phyloP scores from a whole-genome alignment of 1,140 invertebrate species.

The Drosophila yakuba region DNA sequence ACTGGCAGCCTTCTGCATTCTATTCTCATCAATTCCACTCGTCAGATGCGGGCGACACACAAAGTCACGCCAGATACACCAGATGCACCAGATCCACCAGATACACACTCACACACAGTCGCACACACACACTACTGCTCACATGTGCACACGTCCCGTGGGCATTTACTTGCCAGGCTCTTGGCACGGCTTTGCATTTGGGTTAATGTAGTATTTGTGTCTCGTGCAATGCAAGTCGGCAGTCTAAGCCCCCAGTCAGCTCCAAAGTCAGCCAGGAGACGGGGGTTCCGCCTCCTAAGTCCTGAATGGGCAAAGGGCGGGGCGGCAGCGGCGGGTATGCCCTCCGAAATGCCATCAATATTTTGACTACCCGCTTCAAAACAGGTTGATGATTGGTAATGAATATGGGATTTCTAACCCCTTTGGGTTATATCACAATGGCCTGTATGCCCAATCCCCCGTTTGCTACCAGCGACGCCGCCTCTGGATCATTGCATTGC shows the following conservation, averaged over 20 bases:
- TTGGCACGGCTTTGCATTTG: slow-evolving; percentile 79
- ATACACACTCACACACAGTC: not conserved
- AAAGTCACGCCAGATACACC: slow-evolving; percentile 2
- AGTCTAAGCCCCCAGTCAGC: slow-evolving; percentile 33
- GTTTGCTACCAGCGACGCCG: slow-evolving; percentile 1
- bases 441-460: not conserved
- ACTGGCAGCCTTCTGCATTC: slow-evolving; percentile 36
- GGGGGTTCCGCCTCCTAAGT: slow-evolving; percentile 9
- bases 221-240: slow-evolving; percentile 36
- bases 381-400: slow-evolving; percentile 44
- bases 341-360: slow-evolving; percentile 10
- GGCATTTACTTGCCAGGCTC: slow-evolving; percentile 73
- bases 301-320: not conserved
- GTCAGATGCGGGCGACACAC: slow-evolving; percentile 40
- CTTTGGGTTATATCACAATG: slow-evolving; percentile 2
- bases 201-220: slow-evolving; percentile 83
- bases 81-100: not conserved
- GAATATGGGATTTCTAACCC: slow-evolving; percentile 13
- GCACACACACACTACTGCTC: slow-evolving; percentile 9
- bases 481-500: slow-evolving; percentile 72
- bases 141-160: slow-evolving; percentile 53
- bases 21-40: slow-evolving; percentile 52
- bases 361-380: slow-evolving; percentile 26
- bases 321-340: not conserved
- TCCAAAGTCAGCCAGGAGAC: slow-evolving; percentile 26